Base-by-base conservation (phyloP, 2,113 vertebrate genomes). In the Ovibos moschatus region DNA sequence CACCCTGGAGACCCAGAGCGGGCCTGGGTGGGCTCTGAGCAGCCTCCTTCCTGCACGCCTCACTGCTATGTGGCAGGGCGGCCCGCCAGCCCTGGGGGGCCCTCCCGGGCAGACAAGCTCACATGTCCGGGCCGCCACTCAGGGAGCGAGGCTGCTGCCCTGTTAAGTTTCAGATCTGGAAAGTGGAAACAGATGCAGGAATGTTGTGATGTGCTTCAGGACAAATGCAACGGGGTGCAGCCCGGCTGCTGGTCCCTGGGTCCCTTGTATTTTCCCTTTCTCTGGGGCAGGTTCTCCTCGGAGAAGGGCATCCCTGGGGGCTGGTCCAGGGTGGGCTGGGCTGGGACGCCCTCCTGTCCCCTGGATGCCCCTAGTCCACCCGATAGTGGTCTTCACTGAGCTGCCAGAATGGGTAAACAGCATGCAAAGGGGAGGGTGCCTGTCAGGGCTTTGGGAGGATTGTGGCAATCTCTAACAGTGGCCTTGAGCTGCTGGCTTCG, bases 101-200 rank as follows among this genome's bases (percentile, higher is more conserved):
- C 74, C 14, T 19, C 53, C 53, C 88, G 33, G 10, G 28, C 74
- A 36, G 12, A 8, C 93, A 11, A 28, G 15, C 81, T 50, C 95
- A 82, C 95, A n/a, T 85, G 95, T 96, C 84, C 58, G 14, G 28
- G 90, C 82, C 30, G 25, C 83, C 1, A 43, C 19, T 11, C 9
- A 1, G 45, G 90, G 95, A 67, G 85, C 4, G n/a, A 81, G 93
- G 78, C 97, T 10, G 47, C 94, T n/a, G 92, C 94, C 60, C 64
- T 3, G 11, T 47, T 8, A 62, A 50, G 51, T 23, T 23, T 53
- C n/a, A 21, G 82, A 71, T 64, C 4, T 14, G 60, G 51, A 76
- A 97, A 97, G 95, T 86, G 57, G 94, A 97, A 98, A 85, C 98
- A 97, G 96, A 95, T 98, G 98, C 55, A 79, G 88, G 87, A 97